Evolutionary conservation across 2,797 vertebrate genomes (phyloP), one percentile per base, ranked within the genome.

Genomic region (Emydoidea blandingii): DNA sequence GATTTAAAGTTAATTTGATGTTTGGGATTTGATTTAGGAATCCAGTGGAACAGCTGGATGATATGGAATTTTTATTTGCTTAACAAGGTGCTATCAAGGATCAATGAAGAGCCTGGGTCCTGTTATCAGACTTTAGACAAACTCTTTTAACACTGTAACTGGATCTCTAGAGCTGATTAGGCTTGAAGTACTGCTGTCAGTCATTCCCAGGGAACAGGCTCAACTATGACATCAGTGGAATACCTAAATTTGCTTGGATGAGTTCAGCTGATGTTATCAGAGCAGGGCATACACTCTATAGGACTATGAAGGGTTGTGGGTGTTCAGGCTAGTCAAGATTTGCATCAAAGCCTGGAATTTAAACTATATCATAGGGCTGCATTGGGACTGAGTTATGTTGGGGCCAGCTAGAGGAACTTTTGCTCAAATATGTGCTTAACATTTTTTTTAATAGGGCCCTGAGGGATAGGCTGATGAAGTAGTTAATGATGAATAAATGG

Each of bases 401-500:
- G 62, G 83, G 53, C 34, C 76, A 86, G 86, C 79, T 49, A 91
- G 78, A 93, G 41, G 57, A 50, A 56, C 29, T 82, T 52, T 2
- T 91, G 50, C 87, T 90, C 82, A 96, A 87, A 93, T 86, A 91
- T 83, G 54, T 87, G 83, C 62, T 57, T 96, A 93, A 44, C 83
- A 18, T 81, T 96, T 93, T 85, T 92, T 92, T 92, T 86, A 74
- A 93, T 94, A 91, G 79, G 78, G 49, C 56, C 83, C 88, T 83
- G 82, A 92, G 91, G 94, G 82, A 86, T 89, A 49, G 25, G 81
- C 68, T 86, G 91, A 52, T 87, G 72, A 82, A 59, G 29, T 89
- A 56, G 86, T 92, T 92, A 92, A 85, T 59, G 62, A 82, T 83
- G 65, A 91, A 81, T 88, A 92, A 84, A 82, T 49, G 85, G 34